Evolutionary conservation across 2,113 vertebrate species (phyloP).

Genomic region (Apistogramma diplotaenia): DNA sequence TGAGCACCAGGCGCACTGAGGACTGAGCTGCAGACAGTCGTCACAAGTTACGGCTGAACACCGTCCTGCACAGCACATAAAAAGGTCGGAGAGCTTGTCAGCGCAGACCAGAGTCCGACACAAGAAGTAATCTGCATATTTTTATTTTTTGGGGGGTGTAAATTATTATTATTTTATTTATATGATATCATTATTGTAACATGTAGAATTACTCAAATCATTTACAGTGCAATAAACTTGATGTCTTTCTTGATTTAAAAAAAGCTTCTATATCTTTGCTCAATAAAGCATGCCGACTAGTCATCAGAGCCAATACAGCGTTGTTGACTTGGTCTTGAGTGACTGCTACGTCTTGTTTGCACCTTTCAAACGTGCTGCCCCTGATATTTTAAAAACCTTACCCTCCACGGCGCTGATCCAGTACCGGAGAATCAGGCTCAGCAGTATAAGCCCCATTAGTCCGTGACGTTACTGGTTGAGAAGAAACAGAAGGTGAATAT

Average conservation of each 20-base stretch:
- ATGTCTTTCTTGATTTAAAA: background rate
- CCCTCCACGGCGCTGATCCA: slow-evolving; percentile 86
- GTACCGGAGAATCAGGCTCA: slow-evolving; percentile 88
- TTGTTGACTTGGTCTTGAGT: background rate
- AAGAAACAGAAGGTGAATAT: slow-evolving; percentile 70
- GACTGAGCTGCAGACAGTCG: slow-evolving; percentile 87
- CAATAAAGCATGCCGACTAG: background rate
- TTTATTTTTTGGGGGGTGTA: too few species aligned
- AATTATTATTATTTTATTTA: too few species aligned
- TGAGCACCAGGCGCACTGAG: slow-evolving; percentile 92
- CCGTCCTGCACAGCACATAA: slow-evolving; percentile 74
- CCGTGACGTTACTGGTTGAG: slow-evolving; percentile 82
- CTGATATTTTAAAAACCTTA: slow-evolving; percentile 67
- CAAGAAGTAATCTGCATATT: background rate
- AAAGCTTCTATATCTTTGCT: background rate
- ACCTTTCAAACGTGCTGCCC: slow-evolving; percentile 13
- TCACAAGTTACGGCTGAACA: slow-evolving; percentile 87
- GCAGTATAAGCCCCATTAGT: slow-evolving; percentile 94
- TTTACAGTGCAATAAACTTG: background rate
- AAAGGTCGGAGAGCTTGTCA: background rate
- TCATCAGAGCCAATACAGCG: background rate
- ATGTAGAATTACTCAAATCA: background rate
- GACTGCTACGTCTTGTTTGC: slow-evolving; percentile 5
- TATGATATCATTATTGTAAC: background rate
- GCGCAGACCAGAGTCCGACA: background rate